Evolutionary conservation across 2,113 vertebrate genomes (phyloP), one percentile per base, ranked within the genome.

Genomic region (Hemicordylus capensis): DNA sequence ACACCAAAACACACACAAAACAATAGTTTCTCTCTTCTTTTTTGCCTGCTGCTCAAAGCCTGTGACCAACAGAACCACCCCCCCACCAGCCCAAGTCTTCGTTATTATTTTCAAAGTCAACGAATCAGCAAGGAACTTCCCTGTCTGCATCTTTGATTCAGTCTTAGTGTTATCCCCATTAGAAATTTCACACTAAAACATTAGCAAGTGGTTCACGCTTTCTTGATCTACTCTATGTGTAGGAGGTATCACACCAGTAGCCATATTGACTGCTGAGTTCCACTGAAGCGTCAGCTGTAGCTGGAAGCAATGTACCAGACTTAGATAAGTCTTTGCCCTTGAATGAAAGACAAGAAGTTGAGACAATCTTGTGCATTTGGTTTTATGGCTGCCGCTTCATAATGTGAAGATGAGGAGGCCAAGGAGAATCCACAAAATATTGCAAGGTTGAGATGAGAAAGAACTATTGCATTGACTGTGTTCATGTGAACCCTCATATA

Each of bases 181-280:
- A 77, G 83, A 70, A 46, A 85, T 85, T 85, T 46, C 37, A 78
- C 54, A 48, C 76, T 78, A 4, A 3, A 37, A 34, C 66, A 70
- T 72, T 70, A 28, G 54, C 66, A 46, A 70, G 67, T 22, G 26
- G 28, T 70, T 70, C 42, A 46, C 9, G 56, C 54, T 61, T 72
- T 79, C n/a, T 78, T 85, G 54, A 85, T 61, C 84, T 79, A 19
- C 42, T 34, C 4, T 79, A 59, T 78, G n/a, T 78, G 54, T 61
- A 72, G 76, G 48, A 59, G 70, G 67, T 70, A 79, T 85, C 76
- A 72, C 66, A 72, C n/a, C n/a, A 31, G 15, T 74, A 10, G 42
- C 70, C 58, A 34, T 63, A 54, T 72, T 61, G 76, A 70, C 42
- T 72, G 84, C 84, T 72, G 84, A 26, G 76, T 20, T 48, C 78